Conservation (phyloP, 1,140 invertebrate species). For the Drosophila bifasciata region DNA sequence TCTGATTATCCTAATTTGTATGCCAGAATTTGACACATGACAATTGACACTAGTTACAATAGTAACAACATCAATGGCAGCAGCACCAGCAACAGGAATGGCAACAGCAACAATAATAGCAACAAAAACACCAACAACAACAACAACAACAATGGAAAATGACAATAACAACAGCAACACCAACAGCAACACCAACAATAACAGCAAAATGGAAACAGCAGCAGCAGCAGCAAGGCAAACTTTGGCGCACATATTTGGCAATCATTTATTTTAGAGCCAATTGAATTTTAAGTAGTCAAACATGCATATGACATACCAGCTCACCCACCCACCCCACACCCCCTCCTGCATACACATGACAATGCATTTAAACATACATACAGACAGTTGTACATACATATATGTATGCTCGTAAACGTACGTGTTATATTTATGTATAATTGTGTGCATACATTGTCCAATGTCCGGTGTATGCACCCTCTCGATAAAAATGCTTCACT, state of each 20-base stretch:
- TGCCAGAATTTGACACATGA: conserved; percentile 68
- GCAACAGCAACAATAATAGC: background rate
- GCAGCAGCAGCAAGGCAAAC: too few species aligned
- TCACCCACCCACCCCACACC: background rate
- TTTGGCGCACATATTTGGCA: conserved; percentile 55
- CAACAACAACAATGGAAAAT: background rate
- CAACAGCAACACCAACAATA: background rate
- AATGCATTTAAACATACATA: conserved; percentile 4
- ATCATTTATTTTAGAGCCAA: conserved; percentile 64
- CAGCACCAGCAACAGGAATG: conserved; percentile 22
- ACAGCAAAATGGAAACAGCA: too few species aligned
- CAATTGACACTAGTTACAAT: conserved; percentile 68
- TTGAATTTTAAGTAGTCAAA: conserved; percentile 67
- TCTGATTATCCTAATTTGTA: conserved; percentile 67
- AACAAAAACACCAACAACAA: conserved; percentile 29
- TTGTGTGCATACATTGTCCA: conserved; percentile 11
- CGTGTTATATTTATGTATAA: background rate
- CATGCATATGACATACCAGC: conserved; percentile 55
- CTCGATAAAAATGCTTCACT: conserved; percentile 40
- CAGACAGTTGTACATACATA: too few species aligned
- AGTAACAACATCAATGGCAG: conserved; percentile 1
- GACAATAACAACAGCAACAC: conserved; percentile 22
- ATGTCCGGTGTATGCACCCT: conserved; percentile 22
- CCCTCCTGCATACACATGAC: background rate
- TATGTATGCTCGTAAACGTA: too few species aligned